Evolutionary conservation across 2,888 invertebrate genomes (phyloP).

Genomic region (Glomeris marginata): DNA sequence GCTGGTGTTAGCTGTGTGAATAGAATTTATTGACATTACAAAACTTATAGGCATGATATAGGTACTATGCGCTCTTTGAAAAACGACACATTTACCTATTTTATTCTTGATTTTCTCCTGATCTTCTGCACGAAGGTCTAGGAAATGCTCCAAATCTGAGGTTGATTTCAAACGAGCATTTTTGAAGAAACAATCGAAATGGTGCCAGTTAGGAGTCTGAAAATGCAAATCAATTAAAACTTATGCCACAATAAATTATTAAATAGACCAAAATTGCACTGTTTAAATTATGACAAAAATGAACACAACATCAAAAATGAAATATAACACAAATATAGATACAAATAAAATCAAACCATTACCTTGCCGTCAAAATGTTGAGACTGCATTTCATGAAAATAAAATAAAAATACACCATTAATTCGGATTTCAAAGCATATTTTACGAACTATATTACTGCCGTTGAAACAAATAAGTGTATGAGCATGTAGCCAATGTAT

Average conservation of each 20-base stretch:
- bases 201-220: conserved; percentile 63
- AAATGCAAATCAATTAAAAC: conserved; percentile 3
- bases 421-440: no score
- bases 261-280: not conserved
- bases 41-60: no score
- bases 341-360: conserved; percentile 13
- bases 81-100: conserved; percentile 42
- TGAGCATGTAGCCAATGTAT: no score
- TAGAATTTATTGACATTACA: no score
- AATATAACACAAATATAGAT: conserved; percentile 4
- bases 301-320: no score
- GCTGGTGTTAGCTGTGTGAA: not conserved
- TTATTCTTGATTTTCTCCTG: conserved; percentile 57
- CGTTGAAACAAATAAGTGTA: conserved; percentile 5
- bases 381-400: conserved; percentile 42
- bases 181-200: conserved; percentile 69
- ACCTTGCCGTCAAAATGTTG: conserved; percentile 72
- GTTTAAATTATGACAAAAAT: not conserved
- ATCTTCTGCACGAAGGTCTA: conserved; percentile 63
- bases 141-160: conserved; percentile 65
- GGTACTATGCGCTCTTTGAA: no score
- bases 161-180: conserved; percentile 56
- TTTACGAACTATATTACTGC: no score
- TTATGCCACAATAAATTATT: no score
- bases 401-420: conserved; percentile 21